phyloP scores from a whole-genome alignment of 2,797 vertebrate genomes.

The Taeniopygia guttata region DNA sequence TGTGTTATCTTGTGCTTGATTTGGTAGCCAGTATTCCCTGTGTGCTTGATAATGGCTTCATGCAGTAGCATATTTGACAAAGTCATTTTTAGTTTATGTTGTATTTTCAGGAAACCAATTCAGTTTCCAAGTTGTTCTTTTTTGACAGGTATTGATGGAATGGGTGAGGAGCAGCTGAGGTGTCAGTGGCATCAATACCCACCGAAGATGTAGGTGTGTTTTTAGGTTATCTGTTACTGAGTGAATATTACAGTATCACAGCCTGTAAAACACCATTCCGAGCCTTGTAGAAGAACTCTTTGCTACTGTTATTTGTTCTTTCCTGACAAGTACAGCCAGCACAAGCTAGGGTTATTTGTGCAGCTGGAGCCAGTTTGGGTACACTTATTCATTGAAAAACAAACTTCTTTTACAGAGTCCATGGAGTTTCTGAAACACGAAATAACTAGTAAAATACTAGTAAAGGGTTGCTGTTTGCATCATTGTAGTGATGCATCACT shows the following conservation, averaged over 20 bases:
- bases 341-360: background rate
- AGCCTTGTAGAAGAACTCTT: background rate
- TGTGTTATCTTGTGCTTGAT: background rate
- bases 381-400: background rate
- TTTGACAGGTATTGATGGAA: background rate
- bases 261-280: background rate
- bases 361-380: background rate
- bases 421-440: background rate
- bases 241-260: background rate
- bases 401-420: background rate
- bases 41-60: background rate
- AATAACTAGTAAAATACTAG: background rate
- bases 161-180: background rate
- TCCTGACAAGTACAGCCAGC: background rate
- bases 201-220: background rate
- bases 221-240: background rate
- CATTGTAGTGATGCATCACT: background rate
- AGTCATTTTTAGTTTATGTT: background rate
- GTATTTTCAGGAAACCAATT: background rate
- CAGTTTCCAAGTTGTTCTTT: background rate
- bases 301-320: background rate
- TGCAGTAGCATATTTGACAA: background rate
- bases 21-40: background rate
- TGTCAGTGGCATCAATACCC: background rate
- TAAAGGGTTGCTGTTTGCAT: background rate